A percentile compares a stretch with the other conserved stretches of the same genome.
phyloP scores from a whole-genome alignment of 1,140 invertebrate genomes.

The Ridgeia piscesae region DNA sequence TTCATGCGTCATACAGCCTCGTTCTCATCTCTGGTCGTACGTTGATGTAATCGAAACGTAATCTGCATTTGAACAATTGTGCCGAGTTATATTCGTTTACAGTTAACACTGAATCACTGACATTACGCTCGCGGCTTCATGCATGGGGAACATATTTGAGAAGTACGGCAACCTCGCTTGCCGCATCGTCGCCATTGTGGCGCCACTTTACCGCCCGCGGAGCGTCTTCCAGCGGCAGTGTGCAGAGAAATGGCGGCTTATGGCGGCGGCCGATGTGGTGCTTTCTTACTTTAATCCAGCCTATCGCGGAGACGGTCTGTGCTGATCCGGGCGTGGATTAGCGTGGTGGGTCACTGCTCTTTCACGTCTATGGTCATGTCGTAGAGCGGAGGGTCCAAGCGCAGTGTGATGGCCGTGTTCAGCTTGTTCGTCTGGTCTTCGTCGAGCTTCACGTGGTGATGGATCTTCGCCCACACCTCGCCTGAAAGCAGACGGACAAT shows the following conservation, averaged over 20 bases:
- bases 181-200: not conserved
- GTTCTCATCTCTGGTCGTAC: too few relatives aligned
- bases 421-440: slow-evolving; percentile 9
- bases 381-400: not conserved
- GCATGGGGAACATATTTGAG: too few relatives aligned
- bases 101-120: too few relatives aligned
- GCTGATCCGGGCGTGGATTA: not conserved
- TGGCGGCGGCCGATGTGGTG: not conserved
- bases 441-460: slow-evolving; percentile 15
- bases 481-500: slow-evolving; percentile 10
- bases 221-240: not conserved
- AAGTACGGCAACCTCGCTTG: not conserved
- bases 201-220: not conserved
- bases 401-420: slow-evolving; percentile 14
- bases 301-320: not conserved
- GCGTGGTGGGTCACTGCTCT: not conserved
- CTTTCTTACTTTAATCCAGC: not conserved
- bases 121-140: too few relatives aligned
- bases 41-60: too few relatives aligned
- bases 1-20: too few relatives aligned
- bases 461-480: slow-evolving; percentile 21
- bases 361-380: slow-evolving; percentile 15
- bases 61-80: too few relatives aligned
- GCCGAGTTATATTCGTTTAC: too few relatives aligned
- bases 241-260: not conserved